Base-by-base conservation (phyloP, 2,113 vertebrate species). In the Gobio gobio region DNA sequence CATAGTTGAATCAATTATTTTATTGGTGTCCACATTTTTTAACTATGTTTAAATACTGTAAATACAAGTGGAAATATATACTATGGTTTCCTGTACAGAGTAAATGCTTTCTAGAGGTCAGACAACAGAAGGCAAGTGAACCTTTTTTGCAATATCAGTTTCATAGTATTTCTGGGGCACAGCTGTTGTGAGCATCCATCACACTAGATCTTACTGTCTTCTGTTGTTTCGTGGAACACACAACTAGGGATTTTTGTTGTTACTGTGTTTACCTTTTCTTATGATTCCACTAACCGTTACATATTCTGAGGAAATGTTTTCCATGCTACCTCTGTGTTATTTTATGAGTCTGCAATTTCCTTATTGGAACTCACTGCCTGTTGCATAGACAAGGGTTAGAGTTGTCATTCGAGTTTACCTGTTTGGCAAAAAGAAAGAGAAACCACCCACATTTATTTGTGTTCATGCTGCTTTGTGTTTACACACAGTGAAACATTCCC, bases 301-400 rank as follows among this genome's bases (percentile, higher is more conserved):
- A 47, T 24, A 47, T 73, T 73, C 43, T 73, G 43, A 47, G 40
- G 70, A 73, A 47, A 7, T 63, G 36, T 79, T 79, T 24, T 61
- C 22, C 56, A 63, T 45, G 40, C 1, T 58, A 10, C n/a, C n/a
- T 63, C 14, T 4, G 77, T 79, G 1, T 26, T 76, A 10, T 79
- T 45, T 63, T 33, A 59, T 45, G 20, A 18, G 10, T 45, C 74
- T 73, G 13, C 18, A 22, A 12, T 40, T 63, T 45, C 20, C 40
- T 59, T 45, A 63, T 13, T 56, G 26, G 72, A 54, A 73, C 45
- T 76, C 9, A 29, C 89, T 90, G 79, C 86, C 87, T 78, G 66
- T 26, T 43, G 47, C 54, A 68, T 33, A 26, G 18, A 47, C 66
- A 16, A 16, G 43, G 22, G 61, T 54, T 33, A 12, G 85, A 78